Conservation (phyloP, 2,888 invertebrate species). For the Drosophila silvestris region DNA sequence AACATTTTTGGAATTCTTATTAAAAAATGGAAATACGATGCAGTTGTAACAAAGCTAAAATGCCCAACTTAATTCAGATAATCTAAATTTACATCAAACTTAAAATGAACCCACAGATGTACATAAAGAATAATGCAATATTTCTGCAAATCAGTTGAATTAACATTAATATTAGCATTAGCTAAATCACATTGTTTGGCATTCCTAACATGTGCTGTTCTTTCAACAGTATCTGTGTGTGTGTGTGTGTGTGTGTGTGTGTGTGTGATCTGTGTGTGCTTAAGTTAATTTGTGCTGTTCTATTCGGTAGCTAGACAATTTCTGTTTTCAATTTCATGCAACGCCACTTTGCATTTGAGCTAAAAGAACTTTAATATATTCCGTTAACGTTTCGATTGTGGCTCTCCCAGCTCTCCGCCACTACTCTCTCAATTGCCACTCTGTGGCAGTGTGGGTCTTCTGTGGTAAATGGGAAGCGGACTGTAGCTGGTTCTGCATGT, state of each 20-base stretch:
- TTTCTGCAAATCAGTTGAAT: neutral
- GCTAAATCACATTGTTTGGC: neutral
- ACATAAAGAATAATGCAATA: neutral
- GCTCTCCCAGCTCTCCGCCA: neutral
- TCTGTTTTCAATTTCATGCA: slow-evolving; percentile 59
- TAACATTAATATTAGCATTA: neutral
- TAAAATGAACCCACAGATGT: too few species aligned
- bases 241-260: neutral
- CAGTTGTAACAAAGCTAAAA: too few species aligned
- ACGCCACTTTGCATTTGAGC: slow-evolving; percentile 60
- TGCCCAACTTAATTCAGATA: too few species aligned
- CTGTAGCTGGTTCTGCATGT: slow-evolving; percentile 57
- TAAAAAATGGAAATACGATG: too few species aligned
- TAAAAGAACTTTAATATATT: slow-evolving; percentile 58
- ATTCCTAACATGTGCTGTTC: neutral
- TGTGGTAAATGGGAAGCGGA: slow-evolving; percentile 9
- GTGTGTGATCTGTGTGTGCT: neutral
- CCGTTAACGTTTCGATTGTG: slow-evolving; percentile 49
- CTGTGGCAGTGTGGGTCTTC: slow-evolving; percentile 2
- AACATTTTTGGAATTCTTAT: neutral
- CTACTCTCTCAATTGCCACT: slow-evolving; percentile 3
- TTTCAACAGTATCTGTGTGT: neutral
- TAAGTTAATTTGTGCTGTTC: slow-evolving; percentile 2
- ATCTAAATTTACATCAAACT: neutral
- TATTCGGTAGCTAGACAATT: slow-evolving; percentile 26